phyloP scores from a whole-genome alignment of 2,797 vertebrate species.

The Coregonus sp. region DNA sequence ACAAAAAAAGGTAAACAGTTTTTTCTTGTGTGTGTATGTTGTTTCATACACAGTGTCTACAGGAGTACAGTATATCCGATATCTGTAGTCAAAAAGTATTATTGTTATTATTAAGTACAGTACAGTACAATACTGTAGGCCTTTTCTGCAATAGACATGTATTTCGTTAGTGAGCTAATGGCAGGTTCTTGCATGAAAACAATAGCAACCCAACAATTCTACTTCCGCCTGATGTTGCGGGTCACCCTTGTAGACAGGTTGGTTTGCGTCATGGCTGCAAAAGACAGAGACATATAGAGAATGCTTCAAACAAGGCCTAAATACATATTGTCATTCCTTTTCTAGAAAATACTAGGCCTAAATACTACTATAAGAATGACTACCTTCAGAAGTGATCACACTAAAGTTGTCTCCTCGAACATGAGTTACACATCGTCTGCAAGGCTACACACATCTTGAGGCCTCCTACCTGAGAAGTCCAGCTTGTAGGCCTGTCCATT shows the following conservation, averaged over 20 bases:
- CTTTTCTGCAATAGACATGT: not conserved
- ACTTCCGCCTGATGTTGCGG: conserved; percentile 55
- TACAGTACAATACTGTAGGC: no score
- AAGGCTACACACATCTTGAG: not conserved
- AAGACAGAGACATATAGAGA: conserved; percentile 6
- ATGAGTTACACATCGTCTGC: not conserved
- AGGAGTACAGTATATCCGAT: not conserved
- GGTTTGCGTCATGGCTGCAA: conserved; percentile 67
- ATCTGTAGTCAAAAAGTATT: not conserved
- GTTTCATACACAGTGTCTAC: not conserved
- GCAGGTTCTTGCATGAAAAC: not conserved
- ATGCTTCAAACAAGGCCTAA: not conserved
- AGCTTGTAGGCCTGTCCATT: conserved; percentile 44
- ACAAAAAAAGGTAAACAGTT: not conserved
- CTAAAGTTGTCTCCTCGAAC: not conserved
- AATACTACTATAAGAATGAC: no score
- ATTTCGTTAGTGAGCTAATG: not conserved
- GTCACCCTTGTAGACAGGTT: conserved; percentile 30
- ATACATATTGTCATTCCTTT: not conserved
- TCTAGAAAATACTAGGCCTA: not conserved
- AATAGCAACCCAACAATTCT: not conserved
- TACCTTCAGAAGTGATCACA: no score
- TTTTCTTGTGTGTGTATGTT: not conserved
- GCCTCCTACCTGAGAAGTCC: conserved; percentile 62
- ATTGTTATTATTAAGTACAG: no score